Conservation (phyloP, 2,113 vertebrate genomes). For the Gopherus flavomarginatus region DNA sequence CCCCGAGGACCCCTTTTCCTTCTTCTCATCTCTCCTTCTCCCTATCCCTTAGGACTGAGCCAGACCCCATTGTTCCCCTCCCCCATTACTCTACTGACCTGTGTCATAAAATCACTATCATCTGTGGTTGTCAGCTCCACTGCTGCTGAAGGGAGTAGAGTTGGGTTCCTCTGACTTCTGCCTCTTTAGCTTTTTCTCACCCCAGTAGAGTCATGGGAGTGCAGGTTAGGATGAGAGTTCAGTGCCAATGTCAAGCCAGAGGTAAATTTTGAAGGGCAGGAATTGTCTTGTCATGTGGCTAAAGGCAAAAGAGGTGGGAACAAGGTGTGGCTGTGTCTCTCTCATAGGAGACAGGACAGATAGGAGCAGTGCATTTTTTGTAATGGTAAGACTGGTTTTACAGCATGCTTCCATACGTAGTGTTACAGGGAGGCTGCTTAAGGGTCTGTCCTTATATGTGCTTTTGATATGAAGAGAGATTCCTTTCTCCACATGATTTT, state of each 20-base stretch:
- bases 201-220: not conserved
- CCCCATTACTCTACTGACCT: not conserved
- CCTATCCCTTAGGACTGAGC: rapidly evolving
- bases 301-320: not conserved
- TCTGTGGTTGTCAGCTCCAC: not conserved
- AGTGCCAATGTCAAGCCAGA: rapidly evolving
- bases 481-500: not conserved
- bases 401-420: not conserved
- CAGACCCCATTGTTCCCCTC: not conserved
- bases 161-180: rapidly evolving
- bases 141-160: not conserved
- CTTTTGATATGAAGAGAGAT: not conserved
- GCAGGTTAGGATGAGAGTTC: rapidly evolving
- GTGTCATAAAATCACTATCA: not conserved
- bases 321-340: not conserved
- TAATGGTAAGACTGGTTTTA: not conserved
- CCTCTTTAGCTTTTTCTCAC: not conserved
- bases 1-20: not conserved
- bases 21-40: not conserved
- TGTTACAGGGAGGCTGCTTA: rapidly evolving
- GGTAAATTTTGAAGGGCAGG: not conserved
- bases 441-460: rapidly evolving
- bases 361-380: not conserved
- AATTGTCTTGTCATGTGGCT: not conserved
- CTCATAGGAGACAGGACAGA: not conserved